Percentiles rank a stretch among this genome's conserved stretches.
Evolutionary conservation across 2,888 invertebrate species (phyloP).

Genomic region (Napeogenes sylphis): DNA sequence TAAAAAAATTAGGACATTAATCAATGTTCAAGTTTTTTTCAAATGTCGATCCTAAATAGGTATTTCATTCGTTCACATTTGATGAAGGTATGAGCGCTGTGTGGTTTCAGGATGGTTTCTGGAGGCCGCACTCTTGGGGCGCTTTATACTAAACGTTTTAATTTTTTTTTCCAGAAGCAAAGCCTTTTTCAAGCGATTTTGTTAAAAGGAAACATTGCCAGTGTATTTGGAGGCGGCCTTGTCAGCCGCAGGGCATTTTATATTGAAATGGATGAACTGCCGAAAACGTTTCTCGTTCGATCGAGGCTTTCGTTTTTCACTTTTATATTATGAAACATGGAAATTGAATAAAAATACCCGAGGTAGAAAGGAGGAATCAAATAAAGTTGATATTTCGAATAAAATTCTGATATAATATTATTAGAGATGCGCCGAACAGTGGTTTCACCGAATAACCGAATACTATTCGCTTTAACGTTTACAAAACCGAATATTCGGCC

Average conservation of each 20-base stretch:
- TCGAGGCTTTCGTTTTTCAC: background rate
- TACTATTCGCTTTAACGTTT: too few species aligned
- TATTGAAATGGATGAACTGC: slow-evolving; percentile 17
- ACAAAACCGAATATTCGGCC: too few species aligned
- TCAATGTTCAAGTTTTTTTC: too few species aligned
- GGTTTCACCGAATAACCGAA: too few species aligned
- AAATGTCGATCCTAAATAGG: too few species aligned
- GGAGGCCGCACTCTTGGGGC: too few species aligned
- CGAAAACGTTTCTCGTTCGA: slow-evolving; percentile 6
- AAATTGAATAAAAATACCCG: background rate
- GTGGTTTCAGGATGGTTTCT: too few species aligned
- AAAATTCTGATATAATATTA: background rate
- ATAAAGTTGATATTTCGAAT: background rate
- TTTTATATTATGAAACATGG: background rate
- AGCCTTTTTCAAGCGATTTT: background rate
- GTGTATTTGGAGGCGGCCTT: slow-evolving; percentile 14
- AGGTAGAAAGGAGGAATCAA: background rate
- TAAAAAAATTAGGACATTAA: too few species aligned
- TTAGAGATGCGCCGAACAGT: background rate
- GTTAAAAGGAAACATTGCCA: slow-evolving; percentile 5
- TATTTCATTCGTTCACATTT: too few species aligned
- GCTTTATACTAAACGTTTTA: background rate
- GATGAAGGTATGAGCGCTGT: too few species aligned
- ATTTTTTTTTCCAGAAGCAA: background rate
- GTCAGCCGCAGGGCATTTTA: slow-evolving; percentile 19